These are phyloP conservation scores for Olivierus martensii DNA, from an alignment of 1,140 invertebrate genomes.

Conservation along the genomic window DNA sequence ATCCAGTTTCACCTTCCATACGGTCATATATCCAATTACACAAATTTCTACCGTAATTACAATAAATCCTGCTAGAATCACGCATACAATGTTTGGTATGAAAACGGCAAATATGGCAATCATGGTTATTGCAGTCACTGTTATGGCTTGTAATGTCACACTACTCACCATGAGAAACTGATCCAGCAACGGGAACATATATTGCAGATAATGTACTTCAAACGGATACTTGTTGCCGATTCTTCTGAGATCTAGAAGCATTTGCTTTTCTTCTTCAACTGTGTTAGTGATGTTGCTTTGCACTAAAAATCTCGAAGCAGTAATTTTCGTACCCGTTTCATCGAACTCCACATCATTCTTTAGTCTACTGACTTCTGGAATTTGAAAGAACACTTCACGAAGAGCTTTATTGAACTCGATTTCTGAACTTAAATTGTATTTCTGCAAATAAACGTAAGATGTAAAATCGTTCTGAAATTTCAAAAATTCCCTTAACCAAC, in stretches of 20 bases:
- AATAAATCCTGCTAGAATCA: slow-evolving; percentile 85
- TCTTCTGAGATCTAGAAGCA: slow-evolving; percentile 61
- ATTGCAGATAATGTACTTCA: slow-evolving; percentile 68
- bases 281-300: slow-evolving; percentile 79
- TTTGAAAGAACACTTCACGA: slow-evolving; percentile 40
- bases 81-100: slow-evolving; percentile 84
- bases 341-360: slow-evolving; percentile 74
- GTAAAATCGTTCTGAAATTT: slow-evolving; percentile 46
- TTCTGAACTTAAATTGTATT: slow-evolving; percentile 57
- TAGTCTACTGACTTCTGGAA: slow-evolving; percentile 40
- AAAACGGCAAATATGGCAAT: slow-evolving; percentile 90
- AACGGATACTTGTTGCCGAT: slow-evolving; percentile 66
- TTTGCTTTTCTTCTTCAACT: slow-evolving; percentile 77
- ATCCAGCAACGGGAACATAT: slow-evolving; percentile 84
- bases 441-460: slow-evolving; percentile 42
- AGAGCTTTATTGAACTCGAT: slow-evolving; percentile 54
- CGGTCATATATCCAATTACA: slow-evolving; percentile 87
- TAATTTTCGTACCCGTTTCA: slow-evolving; percentile 51
- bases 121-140: slow-evolving; percentile 82
- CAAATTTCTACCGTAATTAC: slow-evolving; percentile 89
- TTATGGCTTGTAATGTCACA: slow-evolving; percentile 81
- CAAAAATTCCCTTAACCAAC: slow-evolving; percentile 73
- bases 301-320: slow-evolving; percentile 70
- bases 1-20: slow-evolving; percentile 88
- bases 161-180: slow-evolving; percentile 83